phyloP scores from a whole-genome alignment of 1,140 invertebrate species.

The Drosophila melanogaster region DNA sequence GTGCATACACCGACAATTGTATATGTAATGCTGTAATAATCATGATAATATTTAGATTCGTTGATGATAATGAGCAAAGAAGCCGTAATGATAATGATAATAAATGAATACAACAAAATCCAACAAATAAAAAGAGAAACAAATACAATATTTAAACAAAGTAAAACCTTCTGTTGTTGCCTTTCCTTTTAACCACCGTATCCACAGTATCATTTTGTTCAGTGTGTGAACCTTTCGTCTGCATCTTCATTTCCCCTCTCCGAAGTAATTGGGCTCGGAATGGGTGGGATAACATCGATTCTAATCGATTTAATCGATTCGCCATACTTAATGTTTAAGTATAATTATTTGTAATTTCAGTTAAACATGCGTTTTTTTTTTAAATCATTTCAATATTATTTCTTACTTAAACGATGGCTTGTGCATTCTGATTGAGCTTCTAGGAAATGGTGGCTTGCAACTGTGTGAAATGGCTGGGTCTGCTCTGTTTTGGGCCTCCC shows the following conservation, averaged over 20 bases:
- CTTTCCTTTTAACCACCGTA: constrained; percentile 16
- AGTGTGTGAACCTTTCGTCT: constrained; percentile 41
- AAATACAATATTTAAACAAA: constrained; percentile 57
- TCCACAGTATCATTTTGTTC: constrained; percentile 47
- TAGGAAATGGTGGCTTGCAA: too few species aligned
- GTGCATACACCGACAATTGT: constrained; percentile 53
- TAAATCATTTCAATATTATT: background rate
- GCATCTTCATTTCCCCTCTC: constrained; percentile 9
- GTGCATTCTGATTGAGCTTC: too few species aligned
- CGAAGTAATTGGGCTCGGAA: background rate
- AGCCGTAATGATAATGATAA: constrained; percentile 58
- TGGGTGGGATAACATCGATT: background rate
- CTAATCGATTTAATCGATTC: too few species aligned
- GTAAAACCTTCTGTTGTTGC: constrained; percentile 31
- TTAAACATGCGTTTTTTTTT: too few species aligned
- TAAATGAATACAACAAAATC: constrained; percentile 50
- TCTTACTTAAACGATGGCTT: background rate
- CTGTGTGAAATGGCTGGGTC: too few species aligned
- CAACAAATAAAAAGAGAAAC: constrained; percentile 51
- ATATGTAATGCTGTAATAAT: constrained; percentile 70
- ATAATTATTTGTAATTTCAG: too few species aligned
- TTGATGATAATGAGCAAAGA: constrained; percentile 52
- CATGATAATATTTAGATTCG: constrained; percentile 63
- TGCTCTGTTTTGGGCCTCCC: background rate
- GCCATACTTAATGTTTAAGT: too few species aligned